Conservation (phyloP, 2,888 invertebrate genomes). For the Troilus luridus region DNA sequence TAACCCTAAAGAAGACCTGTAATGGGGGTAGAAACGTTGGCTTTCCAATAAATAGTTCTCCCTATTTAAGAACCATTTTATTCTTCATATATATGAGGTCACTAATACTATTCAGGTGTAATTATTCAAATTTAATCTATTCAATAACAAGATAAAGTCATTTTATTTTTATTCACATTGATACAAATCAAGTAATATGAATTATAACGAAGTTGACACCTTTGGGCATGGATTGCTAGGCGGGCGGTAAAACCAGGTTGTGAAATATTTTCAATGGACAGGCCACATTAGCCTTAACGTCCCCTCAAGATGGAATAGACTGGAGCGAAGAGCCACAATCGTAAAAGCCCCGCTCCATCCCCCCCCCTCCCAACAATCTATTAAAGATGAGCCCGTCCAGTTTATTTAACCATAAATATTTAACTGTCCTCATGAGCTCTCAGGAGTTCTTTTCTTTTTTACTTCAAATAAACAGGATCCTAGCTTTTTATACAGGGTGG, state of each 20-base stretch:
- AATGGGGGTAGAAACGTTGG: too few species aligned
- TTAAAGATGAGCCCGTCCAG: constrained; percentile 4
- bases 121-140: too few species aligned
- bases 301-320: neutral
- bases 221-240: neutral
- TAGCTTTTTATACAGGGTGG: neutral
- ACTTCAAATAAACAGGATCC: neutral
- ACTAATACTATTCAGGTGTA: too few species aligned
- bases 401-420: constrained; percentile 41
- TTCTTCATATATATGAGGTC: too few species aligned
- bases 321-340: neutral
- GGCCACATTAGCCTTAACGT: neutral
- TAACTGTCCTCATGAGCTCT: constrained; percentile 30
- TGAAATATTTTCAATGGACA: constrained; percentile 2
- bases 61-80: too few species aligned
- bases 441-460: constrained; percentile 24
- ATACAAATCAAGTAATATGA: too few species aligned
- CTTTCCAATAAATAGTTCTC: too few species aligned
- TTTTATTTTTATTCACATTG: too few species aligned
- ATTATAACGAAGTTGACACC: too few species aligned
- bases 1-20: too few species aligned
- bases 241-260: neutral
- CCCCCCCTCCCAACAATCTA: neutral
- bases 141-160: too few species aligned
- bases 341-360: neutral